Conservation (phyloP, 2,888 invertebrate genomes). For the Rhagonycha fulva region DNA sequence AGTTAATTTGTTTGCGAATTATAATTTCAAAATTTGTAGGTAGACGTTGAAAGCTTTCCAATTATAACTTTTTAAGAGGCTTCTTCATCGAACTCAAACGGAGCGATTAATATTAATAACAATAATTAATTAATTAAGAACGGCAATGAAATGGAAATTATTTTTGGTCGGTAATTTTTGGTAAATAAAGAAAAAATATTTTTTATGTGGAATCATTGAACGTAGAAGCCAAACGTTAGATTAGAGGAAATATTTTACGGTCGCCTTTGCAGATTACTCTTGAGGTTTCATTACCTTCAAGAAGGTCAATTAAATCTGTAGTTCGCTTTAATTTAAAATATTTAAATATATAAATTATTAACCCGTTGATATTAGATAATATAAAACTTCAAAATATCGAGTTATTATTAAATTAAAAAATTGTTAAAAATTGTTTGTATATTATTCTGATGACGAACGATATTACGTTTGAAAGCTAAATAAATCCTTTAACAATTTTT, state of each 20-base stretch:
- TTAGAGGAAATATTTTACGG: neutral
- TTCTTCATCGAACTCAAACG: neutral
- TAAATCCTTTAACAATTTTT: too few species aligned
- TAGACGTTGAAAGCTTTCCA: neutral
- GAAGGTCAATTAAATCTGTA: neutral
- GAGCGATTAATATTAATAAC: neutral
- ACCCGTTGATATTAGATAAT: too few species aligned
- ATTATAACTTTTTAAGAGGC: neutral
- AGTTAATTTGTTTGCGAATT: neutral
- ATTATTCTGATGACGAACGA: too few species aligned
- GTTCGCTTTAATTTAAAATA: neutral
- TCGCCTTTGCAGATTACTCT: neutral
- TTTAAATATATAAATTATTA: too few species aligned
- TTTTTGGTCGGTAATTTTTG: neutral
- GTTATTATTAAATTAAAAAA: too few species aligned
- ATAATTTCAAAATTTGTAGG: neutral
- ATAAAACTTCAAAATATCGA: too few species aligned
- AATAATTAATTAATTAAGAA: neutral
- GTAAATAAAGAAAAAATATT: neutral
- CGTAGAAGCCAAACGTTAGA: neutral
- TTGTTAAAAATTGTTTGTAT: too few species aligned
- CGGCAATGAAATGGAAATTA: too few species aligned
- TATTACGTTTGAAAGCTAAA: too few species aligned
- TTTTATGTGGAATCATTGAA: neutral
- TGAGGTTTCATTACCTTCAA: neutral